Evolutionary conservation across 2,113 vertebrate species (phyloP).

Genomic region (Chamaetylas fuelleborni): DNA sequence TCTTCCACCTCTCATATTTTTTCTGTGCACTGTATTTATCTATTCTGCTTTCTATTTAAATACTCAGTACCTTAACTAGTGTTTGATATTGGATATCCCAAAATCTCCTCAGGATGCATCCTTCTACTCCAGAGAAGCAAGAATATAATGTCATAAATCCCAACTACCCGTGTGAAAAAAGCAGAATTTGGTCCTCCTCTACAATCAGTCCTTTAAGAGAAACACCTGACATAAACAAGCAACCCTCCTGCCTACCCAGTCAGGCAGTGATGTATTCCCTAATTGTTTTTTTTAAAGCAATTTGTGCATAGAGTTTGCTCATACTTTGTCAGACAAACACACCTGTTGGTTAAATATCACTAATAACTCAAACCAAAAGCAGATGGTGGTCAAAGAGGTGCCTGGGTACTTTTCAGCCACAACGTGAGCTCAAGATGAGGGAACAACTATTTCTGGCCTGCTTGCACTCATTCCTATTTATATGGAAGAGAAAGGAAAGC

Average conservation of each 20-base stretch:
- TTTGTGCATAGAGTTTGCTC: not conserved
- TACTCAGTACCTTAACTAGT: not conserved
- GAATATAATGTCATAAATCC: not conserved
- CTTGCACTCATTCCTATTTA: not conserved
- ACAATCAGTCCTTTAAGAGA: not conserved
- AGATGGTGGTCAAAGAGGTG: not conserved
- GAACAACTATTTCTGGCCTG: not conserved
- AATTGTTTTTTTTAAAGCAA: not conserved
- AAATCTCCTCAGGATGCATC: not conserved
- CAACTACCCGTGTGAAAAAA: not conserved
- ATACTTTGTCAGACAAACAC: not conserved
- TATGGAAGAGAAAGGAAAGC: not conserved
- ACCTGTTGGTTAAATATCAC: conserved; percentile 11
- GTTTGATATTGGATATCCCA: not conserved
- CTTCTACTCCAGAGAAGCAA: not conserved
- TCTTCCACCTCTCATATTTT: not conserved
- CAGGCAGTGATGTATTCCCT: not conserved
- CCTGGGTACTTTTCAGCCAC: not conserved
- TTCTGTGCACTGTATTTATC: not conserved
- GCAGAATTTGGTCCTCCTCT: not conserved
- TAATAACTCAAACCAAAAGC: conserved; percentile 20
- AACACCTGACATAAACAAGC: not conserved
- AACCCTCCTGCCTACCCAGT: not conserved
- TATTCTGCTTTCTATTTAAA: not conserved
- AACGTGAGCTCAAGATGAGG: not conserved